phyloP scores from a whole-genome alignment of 2,888 invertebrate genomes.

The Sericinus montela region DNA sequence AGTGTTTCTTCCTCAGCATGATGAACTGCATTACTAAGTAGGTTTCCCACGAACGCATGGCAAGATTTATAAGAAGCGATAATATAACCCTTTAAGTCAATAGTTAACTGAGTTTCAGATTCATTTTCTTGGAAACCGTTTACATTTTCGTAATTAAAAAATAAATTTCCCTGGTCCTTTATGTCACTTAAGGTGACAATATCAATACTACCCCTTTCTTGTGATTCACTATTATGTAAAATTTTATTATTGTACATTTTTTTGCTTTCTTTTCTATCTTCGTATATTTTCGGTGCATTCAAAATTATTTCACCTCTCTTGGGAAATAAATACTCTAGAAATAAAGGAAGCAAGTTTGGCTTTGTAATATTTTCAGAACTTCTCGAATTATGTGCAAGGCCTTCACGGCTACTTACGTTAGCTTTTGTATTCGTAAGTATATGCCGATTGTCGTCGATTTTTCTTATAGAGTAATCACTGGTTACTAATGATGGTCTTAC shows the following conservation, averaged over 20 bases:
- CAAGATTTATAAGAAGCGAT: constrained; percentile 57
- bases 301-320: constrained; percentile 27
- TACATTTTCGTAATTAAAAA: constrained; percentile 21
- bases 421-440: not conserved
- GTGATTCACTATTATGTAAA: not conserved
- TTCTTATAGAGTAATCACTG: constrained; percentile 4
- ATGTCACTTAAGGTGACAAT: not conserved
- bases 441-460: not conserved
- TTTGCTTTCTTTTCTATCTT: not conserved
- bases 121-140: constrained; percentile 9
- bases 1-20: constrained; percentile 43
- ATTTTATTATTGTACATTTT: not conserved
- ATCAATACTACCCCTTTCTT: constrained; percentile 23
- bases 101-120: constrained; percentile 32
- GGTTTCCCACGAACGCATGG: constrained; percentile 63
- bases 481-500: not conserved
- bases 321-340: constrained; percentile 49
- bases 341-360: constrained; percentile 41
- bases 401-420: not conserved
- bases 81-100: constrained; percentile 65
- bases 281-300: constrained; percentile 26
- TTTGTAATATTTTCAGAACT: constrained; percentile 19
- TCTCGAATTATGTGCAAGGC: not conserved
- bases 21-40: constrained; percentile 51
- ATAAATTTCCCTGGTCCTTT: constrained; percentile 32